Base-by-base conservation (phyloP, 2,888 invertebrate genomes). In the Lypha dubia region DNA sequence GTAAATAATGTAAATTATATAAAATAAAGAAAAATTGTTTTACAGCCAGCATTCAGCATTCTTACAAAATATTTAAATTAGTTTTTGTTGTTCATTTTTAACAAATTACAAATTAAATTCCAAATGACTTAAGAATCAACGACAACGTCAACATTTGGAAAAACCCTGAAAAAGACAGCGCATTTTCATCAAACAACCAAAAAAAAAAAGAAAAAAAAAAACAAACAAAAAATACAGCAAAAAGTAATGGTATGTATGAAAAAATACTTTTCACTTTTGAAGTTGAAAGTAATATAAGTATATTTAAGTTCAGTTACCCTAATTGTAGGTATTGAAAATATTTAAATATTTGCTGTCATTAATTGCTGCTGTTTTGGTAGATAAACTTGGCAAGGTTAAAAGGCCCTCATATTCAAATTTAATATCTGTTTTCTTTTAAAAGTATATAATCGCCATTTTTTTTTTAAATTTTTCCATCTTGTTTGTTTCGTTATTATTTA, bases 171-270 rank as follows among this genome's bases (percentile, higher is more conserved):
- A 53, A 41, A 35, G 38, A 32, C 32, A 46, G 68, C 3, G 53
- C 53, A 15, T 49, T 51, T 53, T 32, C 20, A 20, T 13, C 13
- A 9, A 20, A 49, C 49, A 20, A 49, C n/a, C n/a, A 24, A 24
- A 53, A 22, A 28, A 9, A 22, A 35, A 38, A 41, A 41, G 17
- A 11, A 38, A 58, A 8, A 5, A 13, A 24, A 13, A 15, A 51
- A 7, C 1, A 6, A n/a, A n/a, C 22, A 20, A 20, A 44, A 60
- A 60, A 51, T 60, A 8, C 28, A 17, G 28, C 17, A 24, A 41
- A 62, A 63, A 46, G 32, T 6, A 28, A 73, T 73, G 79, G 79
- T 79, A 79, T 65, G 73, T 79, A 73, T 76, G 24, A 24, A 32
- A 13, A 7, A 44, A 32, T 28, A 17, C 41, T 32, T 70, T 41